Evolutionary conservation across 2,888 invertebrate genomes (phyloP).

Genomic region (Gastracanthus pulcherrimus): DNA sequence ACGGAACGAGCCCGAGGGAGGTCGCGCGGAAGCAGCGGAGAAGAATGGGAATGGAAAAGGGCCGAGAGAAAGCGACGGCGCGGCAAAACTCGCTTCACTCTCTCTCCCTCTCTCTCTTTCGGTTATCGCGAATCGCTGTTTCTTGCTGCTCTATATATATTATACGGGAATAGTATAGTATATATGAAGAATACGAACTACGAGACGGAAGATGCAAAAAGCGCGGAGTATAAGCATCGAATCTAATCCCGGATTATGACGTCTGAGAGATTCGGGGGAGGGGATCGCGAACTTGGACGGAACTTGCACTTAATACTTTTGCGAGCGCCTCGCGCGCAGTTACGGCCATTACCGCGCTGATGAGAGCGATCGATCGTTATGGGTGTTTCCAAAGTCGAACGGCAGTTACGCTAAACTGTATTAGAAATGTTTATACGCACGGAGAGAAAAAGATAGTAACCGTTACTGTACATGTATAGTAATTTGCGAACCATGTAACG

Average conservation of each 20-base stretch:
- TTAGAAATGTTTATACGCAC: too few species aligned
- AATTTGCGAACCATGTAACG: too few species aligned
- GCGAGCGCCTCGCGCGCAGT: background rate
- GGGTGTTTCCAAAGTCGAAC: too few species aligned
- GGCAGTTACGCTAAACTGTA: too few species aligned
- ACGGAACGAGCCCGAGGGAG: too few species aligned
- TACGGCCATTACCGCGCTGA: too few species aligned
- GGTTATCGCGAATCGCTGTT: background rate
- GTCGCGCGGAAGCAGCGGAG: background rate
- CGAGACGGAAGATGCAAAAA: background rate
- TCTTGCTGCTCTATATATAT: background rate
- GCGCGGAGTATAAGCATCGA: background rate
- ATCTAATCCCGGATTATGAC: slow-evolving; percentile 1
- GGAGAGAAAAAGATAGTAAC: too few species aligned
- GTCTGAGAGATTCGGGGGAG: background rate
- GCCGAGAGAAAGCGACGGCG: background rate
- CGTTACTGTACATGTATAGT: too few species aligned
- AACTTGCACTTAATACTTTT: background rate
- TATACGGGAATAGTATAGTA: background rate
- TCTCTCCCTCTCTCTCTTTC: too few species aligned
- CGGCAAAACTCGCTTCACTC: background rate
- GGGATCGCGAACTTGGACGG: background rate
- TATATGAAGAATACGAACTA: background rate
- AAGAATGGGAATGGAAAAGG: slow-evolving; percentile 4
- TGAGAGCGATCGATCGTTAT: too few species aligned